Evolutionary conservation across 2,797 vertebrate genomes (phyloP), one percentile per base, ranked within the genome.

Genomic region (Sebastes iracundus): DNA sequence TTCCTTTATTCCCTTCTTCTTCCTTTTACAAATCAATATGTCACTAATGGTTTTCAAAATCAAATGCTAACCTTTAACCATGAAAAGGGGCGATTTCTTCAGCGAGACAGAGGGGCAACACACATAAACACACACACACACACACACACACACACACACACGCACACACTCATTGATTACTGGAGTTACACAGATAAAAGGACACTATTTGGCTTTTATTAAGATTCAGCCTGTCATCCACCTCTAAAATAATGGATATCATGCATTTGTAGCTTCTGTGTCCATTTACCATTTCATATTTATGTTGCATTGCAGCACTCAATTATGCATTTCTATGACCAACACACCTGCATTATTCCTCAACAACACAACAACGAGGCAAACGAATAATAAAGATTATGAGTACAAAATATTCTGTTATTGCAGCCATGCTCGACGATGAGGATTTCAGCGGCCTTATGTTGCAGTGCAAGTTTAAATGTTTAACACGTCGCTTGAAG

Each of bases 31-130:
- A 87, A 92, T 92, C 87, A 87, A 91, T 90, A 83, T 75, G 75
- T 75, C 75, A 76, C 89, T 88, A 89, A 90, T 89, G 86, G 79
- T 86, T 87, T 84, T 86, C 73, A 83, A 85, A 87, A 91, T 87
- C 83, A 91, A 92, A 91, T 73, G 61, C 38, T 87, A 91, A 90
- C 88, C 88, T 90, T 88, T 84, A 84, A 63, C 73, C 64, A 80
- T 82, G 80, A 87, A 84, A 88, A 72, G 65, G 28, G 61, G 22
- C 60, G 38, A 30, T 87, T 86, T 85, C 60, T 81, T 52, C 62
- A 74, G 33, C 69, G 42, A 74, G 75, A 81, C 55, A 53, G 52
- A 80, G 20, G 22, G 62, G 30, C 8, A 20, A 76, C 61, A 55
- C 23, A 42, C 32, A 79, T 14, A 68, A 4, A 38, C 33, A 72